A percentile compares a stretch with the other conserved stretches of the same genome.
These are phyloP conservation scores for Nothoprocta pentlandii DNA, from an alignment of 2,113 vertebrate species.

Conservation along the genomic window DNA sequence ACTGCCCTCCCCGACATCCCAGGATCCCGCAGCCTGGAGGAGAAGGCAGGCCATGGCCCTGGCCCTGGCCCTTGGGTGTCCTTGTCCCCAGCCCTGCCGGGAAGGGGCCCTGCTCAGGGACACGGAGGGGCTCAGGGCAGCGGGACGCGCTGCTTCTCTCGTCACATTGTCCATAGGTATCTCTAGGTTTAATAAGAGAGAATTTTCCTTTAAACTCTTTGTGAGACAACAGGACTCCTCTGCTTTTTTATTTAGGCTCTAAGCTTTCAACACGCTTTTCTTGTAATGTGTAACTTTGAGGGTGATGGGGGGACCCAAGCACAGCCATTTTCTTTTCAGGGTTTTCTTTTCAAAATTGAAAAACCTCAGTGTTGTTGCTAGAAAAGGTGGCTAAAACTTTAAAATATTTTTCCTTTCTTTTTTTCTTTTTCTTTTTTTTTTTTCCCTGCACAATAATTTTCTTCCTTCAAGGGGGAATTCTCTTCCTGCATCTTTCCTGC, in stretches of 20 bases:
- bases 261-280: not conserved
- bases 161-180: not conserved
- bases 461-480: not conserved
- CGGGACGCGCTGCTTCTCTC: not conserved
- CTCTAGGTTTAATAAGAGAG: not conserved
- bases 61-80: not conserved
- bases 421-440: too few relatives aligned
- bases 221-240: not conserved
- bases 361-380: not conserved
- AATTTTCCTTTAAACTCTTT: not conserved
- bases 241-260: not conserved
- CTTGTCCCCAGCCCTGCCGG: rapidly evolving
- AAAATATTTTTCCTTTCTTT: not conserved
- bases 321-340: not conserved
- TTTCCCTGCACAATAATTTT: not conserved
- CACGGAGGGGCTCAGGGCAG: not conserved
- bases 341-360: not conserved
- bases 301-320: too few relatives aligned
- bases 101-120: rapidly evolving
- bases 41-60: not conserved
- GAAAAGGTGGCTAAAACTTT: not conserved
- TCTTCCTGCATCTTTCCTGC: not conserved
- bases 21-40: rapidly evolving
- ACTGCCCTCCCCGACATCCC: not conserved
- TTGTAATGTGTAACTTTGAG: not conserved